Evolutionary conservation across 2,113 vertebrate genomes (phyloP).

Genomic region (Ailurus styani): DNA sequence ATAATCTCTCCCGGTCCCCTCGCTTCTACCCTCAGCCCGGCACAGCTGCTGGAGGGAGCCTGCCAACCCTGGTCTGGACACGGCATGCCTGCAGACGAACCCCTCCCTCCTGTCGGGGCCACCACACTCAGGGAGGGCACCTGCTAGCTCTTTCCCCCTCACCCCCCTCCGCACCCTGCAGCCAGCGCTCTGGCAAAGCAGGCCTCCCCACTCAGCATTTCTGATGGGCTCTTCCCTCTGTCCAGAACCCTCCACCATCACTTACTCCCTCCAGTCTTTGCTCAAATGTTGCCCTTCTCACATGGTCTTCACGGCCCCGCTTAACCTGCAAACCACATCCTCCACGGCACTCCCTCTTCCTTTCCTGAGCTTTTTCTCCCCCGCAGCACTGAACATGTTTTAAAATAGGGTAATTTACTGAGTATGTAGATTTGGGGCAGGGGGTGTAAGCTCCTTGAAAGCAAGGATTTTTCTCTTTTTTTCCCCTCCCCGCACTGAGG

Average conservation of each 20-base stretch:
- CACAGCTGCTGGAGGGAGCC: background rate
- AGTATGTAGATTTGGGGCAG: accelerated
- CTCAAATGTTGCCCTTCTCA: background rate
- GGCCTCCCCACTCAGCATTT: background rate
- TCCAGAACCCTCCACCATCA: background rate
- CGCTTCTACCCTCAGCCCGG: background rate
- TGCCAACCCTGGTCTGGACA: background rate
- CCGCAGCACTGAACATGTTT: background rate
- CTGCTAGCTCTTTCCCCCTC: background rate
- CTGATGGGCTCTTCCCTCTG: background rate
- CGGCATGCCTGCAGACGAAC: accelerated
- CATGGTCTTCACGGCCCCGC: background rate
- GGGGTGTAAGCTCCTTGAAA: background rate
- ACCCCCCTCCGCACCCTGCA: background rate
- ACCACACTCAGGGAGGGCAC: background rate
- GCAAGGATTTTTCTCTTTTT: background rate
- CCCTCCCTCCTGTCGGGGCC: too few species aligned
- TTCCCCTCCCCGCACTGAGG: accelerated
- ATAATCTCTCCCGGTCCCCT: background rate
- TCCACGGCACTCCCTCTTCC: background rate
- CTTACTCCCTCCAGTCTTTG: background rate
- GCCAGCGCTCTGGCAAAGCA: accelerated
- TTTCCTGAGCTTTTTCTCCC: background rate
- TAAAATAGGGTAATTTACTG: background rate
- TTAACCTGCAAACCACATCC: background rate